Conservation (phyloP, 2,888 invertebrate species). For the Eumacrocentrus americanus region DNA sequence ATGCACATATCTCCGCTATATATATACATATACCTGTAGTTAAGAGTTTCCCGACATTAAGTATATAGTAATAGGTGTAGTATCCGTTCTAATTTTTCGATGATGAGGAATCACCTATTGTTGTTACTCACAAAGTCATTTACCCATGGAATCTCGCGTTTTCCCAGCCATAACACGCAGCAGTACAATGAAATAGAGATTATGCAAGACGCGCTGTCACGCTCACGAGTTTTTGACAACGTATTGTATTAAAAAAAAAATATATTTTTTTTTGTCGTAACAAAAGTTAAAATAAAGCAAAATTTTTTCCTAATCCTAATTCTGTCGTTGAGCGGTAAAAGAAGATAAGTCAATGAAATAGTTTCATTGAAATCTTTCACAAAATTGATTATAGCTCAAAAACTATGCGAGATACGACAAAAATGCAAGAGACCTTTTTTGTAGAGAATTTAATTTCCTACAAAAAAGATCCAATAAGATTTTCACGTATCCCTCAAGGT, state of each 20-base stretch:
- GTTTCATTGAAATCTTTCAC: too few relatives aligned
- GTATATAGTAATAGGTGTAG: background rate
- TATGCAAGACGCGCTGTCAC: background rate
- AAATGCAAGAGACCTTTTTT: too few relatives aligned
- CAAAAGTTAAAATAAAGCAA: background rate
- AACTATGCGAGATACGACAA: too few relatives aligned
- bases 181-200: background rate
- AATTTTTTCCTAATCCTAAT: background rate
- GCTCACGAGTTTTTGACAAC: background rate
- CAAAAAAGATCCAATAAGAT: too few relatives aligned
- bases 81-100: conserved; percentile 13
- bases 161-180: conserved; percentile 40
- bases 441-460: too few relatives aligned
- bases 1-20: too few relatives aligned
- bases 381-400: too few relatives aligned
- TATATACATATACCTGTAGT: too few relatives aligned
- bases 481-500: too few relatives aligned
- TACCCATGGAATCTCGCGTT: conserved; percentile 28
- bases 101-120: conserved; percentile 3
- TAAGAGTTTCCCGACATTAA: too few relatives aligned
- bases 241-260: conserved; percentile 2
- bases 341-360: too few relatives aligned
- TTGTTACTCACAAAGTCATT: background rate
- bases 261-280: too few relatives aligned
- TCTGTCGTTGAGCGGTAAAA: conserved; percentile 1